Conservation (phyloP, 2,113 vertebrate species). For the Glaucomys volans region DNA sequence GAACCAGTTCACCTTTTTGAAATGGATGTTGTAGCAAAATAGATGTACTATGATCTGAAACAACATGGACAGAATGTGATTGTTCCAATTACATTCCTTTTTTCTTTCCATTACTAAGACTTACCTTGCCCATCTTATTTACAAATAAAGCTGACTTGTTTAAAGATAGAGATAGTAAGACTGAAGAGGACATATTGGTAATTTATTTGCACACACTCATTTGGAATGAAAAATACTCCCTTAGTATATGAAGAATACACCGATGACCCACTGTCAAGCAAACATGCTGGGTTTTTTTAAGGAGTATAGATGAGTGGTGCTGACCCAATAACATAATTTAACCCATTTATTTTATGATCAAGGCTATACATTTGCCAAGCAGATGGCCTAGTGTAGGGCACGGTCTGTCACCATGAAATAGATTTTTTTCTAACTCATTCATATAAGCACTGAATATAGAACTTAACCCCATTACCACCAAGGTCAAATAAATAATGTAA, state of each 20-base stretch:
- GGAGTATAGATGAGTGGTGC: constrained; percentile 54
- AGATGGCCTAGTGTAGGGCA: constrained; percentile 53
- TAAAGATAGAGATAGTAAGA: constrained; percentile 42
- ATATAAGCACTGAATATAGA: constrained; percentile 56
- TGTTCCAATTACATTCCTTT: constrained; percentile 56
- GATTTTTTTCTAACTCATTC: constrained; percentile 70
- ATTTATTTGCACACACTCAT: constrained; percentile 52
- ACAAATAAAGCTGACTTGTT: constrained; percentile 47
- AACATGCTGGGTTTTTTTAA: not conserved
- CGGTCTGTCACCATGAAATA: constrained; percentile 69
- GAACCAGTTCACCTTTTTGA: constrained; percentile 57
- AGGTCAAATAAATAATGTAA: constrained; percentile 72
- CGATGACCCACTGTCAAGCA: constrained; percentile 16
- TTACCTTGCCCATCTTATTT: constrained; percentile 49
- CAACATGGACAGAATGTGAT: constrained; percentile 51
- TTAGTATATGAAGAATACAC: constrained; percentile 49
- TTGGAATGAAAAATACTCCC: constrained; percentile 63
- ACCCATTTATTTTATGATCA: constrained; percentile 70
- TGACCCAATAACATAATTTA: constrained; percentile 65
- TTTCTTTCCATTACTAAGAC: constrained; percentile 48
- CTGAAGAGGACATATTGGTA: constrained; percentile 40
- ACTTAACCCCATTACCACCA: constrained; percentile 70
- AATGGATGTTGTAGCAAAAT: constrained; percentile 33
- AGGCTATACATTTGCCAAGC: constrained; percentile 65
- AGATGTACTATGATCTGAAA: constrained; percentile 60